Percentiles rank a stretch among this genome's conserved stretches.
These are phyloP conservation scores for Deroplatys truncata DNA, from an alignment of 2,888 invertebrate genomes.

Conservation along the genomic window DNA sequence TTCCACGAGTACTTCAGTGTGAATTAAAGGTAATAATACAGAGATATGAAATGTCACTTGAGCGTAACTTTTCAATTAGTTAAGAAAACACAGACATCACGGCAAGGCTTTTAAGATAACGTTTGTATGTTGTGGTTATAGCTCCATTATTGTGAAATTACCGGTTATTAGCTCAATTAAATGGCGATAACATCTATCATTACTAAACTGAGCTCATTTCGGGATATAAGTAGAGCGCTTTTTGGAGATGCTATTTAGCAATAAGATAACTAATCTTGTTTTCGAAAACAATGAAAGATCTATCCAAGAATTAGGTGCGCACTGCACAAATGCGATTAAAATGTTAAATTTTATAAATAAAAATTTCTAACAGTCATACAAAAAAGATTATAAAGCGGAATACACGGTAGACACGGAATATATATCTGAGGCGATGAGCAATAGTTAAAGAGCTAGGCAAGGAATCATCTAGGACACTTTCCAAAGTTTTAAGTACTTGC, in stretches of 20 bases:
- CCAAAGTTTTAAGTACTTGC: too few relatives aligned
- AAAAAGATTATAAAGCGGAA: too few relatives aligned
- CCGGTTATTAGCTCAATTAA: neutral
- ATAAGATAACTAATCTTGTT: neutral
- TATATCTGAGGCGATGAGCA: too few relatives aligned
- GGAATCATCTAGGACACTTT: too few relatives aligned
- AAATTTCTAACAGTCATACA: too few relatives aligned
- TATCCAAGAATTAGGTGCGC: too few relatives aligned
- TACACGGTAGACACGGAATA: too few relatives aligned
- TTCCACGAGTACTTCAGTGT: neutral
- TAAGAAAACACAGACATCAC: neutral
- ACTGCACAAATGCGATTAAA: too few relatives aligned
- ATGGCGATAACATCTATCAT: neutral
- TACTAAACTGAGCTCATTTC: neutral
- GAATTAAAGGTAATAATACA: neutral
- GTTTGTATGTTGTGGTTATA: neutral
- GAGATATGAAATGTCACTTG: neutral
- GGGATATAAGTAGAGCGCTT: neutral
- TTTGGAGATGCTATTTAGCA: neutral
- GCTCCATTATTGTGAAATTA: neutral
- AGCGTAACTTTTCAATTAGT: neutral
- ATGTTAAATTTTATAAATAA: too few relatives aligned
- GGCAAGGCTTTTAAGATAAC: neutral
- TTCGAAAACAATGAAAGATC: neutral
- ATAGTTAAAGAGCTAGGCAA: too few relatives aligned